Base-by-base conservation (phyloP, 2,113 vertebrate species). In the Hypomesus transpacificus region DNA sequence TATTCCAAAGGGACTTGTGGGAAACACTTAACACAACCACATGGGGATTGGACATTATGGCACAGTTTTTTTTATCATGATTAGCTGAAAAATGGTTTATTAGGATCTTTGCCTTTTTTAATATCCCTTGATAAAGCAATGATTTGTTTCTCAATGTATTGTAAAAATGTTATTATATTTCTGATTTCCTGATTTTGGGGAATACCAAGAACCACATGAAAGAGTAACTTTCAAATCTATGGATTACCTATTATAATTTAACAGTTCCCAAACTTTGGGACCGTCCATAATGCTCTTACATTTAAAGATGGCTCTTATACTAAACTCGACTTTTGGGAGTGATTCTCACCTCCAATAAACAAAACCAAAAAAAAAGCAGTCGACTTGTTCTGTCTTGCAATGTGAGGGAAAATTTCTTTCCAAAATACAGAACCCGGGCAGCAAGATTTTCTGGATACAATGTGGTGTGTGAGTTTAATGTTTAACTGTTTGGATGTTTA, bases 341-440 rank as follows among this genome's bases (percentile, higher is more conserved):
- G 72, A 53, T 65, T 57, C 64, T 86, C 74, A 81, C 78, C 68
- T 83, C 69, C 75, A 89, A 88, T 90, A 86, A 78, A 88, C 8
- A 77, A 73, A 75, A 69, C 78, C n/a, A 80, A 66, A 82, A 79
- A 9, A 0, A 77, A 65, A 46, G 39, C 39, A 46, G 9, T 46
- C 39, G 39, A 46, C 39, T 46, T 46, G 1, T 46, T 46, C 7
- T 46, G 5, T 46, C 4, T 46, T 46, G 7, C 7, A 46, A 46
- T 11, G 39, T 46, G 39, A 46, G 39, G 39, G 9, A 46, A 46
- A 17, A 5, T n/a, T 56, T 56, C 9, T 1, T 56, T 56, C 16
- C 9, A 56, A 56, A 56, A 56, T 46, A 46, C 9, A 46, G 7
- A 46, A 46, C 39, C 1, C 9, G 7, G 9, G 39, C 9, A 46